Evolutionary conservation across 1,140 invertebrate genomes (phyloP).

Genomic region (Drusus annulatus): DNA sequence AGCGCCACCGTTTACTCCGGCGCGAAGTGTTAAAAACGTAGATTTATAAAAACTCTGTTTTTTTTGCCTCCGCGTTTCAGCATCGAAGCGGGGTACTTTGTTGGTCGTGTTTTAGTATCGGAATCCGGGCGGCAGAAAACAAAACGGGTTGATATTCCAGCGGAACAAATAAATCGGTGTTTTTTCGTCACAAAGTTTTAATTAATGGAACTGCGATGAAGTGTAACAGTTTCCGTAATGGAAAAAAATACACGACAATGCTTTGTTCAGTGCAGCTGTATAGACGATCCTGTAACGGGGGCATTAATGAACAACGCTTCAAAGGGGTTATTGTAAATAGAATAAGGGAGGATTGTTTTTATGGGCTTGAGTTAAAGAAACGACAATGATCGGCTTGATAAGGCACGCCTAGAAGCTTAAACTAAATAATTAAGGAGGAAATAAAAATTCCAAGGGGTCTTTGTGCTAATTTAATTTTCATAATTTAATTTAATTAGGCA

Average conservation of each 20-base stretch:
- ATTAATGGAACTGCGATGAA: slow-evolving; percentile 32
- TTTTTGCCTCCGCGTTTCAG: background rate
- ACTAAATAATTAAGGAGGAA: too few relatives aligned
- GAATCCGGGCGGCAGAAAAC: background rate
- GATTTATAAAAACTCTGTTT: background rate
- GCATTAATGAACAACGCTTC: background rate
- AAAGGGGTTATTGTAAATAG: slow-evolving; percentile 3
- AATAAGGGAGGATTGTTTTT: background rate
- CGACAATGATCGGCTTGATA: too few relatives aligned
- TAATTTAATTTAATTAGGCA: too few relatives aligned
- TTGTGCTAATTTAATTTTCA: too few relatives aligned
- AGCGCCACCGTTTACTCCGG: too few relatives aligned
- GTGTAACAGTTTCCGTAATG: slow-evolving; percentile 12
- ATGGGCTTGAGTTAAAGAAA: too few relatives aligned
- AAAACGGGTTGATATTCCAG: slow-evolving; percentile 5
- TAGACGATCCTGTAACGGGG: background rate
- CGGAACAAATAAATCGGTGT: slow-evolving; percentile 17
- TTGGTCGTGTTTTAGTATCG: slow-evolving; percentile 3
- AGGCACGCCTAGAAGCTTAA: too few relatives aligned
- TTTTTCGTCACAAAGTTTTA: slow-evolving; percentile 29
- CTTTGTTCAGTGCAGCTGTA: slow-evolving; percentile 2
- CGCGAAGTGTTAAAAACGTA: too few relatives aligned
- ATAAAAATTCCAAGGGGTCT: too few relatives aligned
- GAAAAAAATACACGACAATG: slow-evolving; percentile 2
- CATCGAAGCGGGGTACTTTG: background rate